These are phyloP conservation scores for Leguminivora glycinivorella DNA, from an alignment of 1,140 invertebrate species.

Conservation along the genomic window DNA sequence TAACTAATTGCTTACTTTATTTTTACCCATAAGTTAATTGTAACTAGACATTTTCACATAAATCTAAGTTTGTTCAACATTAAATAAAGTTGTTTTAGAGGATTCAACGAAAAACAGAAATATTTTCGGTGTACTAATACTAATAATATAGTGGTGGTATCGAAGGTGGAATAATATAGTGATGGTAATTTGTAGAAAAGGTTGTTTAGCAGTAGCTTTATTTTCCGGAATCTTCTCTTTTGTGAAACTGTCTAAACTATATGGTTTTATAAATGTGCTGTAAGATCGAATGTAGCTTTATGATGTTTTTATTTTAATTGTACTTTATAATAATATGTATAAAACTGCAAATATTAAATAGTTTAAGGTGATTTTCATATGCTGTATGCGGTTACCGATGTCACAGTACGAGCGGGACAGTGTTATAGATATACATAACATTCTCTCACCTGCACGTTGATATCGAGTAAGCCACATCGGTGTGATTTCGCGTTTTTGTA, in stretches of 20 bases:
- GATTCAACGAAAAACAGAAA: not conserved
- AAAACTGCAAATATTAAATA: not conserved
- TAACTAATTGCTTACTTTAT: not conserved
- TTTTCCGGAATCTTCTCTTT: not conserved
- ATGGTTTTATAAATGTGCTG: slow-evolving; percentile 8
- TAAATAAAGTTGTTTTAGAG: not conserved
- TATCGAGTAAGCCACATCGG: too few relatives aligned
- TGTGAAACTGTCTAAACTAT: not conserved
- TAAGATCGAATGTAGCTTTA: slow-evolving; percentile 15
- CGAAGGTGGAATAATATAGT: not conserved
- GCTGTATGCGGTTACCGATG: too few relatives aligned
- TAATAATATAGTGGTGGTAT: too few relatives aligned
- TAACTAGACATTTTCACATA: not conserved
- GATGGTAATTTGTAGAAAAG: not conserved
- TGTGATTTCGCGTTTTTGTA: too few relatives aligned
- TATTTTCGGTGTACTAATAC: not conserved
- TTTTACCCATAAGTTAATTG: not conserved
- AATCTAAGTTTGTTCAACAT: not conserved
- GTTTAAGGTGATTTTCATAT: not conserved
- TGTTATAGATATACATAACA: too few relatives aligned
- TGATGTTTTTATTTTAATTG: slow-evolving; percentile 2
- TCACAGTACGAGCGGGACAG: too few relatives aligned
- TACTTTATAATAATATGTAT: not conserved
- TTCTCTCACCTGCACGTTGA: too few relatives aligned
- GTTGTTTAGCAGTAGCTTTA: not conserved